These are phyloP conservation scores for Orgyia antiqua DNA, from an alignment of 2,888 invertebrate species.

Conservation along the genomic window DNA sequence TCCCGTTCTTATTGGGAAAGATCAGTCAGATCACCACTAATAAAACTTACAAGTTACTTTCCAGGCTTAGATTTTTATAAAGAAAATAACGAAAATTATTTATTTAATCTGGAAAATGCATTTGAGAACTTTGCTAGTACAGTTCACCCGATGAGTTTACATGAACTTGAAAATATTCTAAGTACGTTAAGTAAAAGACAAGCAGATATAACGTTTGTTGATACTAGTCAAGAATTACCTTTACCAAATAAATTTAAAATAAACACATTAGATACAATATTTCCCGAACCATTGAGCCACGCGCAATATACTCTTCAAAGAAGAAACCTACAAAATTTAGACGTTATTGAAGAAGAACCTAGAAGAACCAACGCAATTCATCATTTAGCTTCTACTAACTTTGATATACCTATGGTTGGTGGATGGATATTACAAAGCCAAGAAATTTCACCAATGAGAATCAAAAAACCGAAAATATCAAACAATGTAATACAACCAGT, in stretches of 20 bases:
- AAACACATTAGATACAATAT: too few relatives aligned
- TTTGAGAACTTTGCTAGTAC: conserved; percentile 46
- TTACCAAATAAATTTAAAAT: too few relatives aligned
- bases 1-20: conserved; percentile 62
- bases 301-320: conserved; percentile 2
- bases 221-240: neutral
- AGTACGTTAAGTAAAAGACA: conserved; percentile 35
- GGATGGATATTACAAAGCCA: neutral
- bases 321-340: neutral
- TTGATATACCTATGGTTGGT: neutral
- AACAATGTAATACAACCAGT: neutral
- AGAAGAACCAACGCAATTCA: neutral
- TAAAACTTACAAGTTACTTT: conserved; percentile 15
- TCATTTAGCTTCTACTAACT: neutral
- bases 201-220: neutral
- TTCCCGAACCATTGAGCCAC: conserved; percentile 2
- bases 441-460: neutral
- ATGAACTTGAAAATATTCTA: conserved; percentile 58
- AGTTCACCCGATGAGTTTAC: conserved; percentile 37
- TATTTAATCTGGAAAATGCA: conserved; percentile 56
- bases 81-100: conserved; percentile 42
- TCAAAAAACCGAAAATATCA: neutral
- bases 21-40: conserved; percentile 54
- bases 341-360: neutral
- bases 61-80: conserved; percentile 30